Conservation (phyloP, 2,113 vertebrate genomes). For the Canis aureus region DNA sequence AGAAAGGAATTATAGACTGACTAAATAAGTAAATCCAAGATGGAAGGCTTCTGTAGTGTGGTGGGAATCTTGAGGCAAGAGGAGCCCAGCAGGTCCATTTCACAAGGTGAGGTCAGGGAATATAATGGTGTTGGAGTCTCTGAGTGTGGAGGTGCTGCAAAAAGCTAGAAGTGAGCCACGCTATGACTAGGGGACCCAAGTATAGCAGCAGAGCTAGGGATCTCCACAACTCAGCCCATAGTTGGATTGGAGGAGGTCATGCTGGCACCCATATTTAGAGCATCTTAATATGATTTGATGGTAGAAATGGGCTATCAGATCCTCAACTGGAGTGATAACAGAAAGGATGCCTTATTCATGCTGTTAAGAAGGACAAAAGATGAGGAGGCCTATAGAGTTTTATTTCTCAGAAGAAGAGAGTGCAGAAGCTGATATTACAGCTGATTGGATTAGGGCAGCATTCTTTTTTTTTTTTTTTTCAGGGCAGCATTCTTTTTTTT, state of each 20-base stretch:
- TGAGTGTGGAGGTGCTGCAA: not conserved
- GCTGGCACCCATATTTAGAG: not conserved
- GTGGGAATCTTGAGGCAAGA: not conserved
- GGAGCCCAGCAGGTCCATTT: not conserved
- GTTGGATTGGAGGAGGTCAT: not conserved
- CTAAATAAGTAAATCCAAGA: not conserved
- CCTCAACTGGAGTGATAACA: not conserved
- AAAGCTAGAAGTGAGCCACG: not conserved
- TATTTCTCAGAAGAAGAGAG: not conserved
- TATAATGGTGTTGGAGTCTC: not conserved
- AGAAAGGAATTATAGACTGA: not conserved
- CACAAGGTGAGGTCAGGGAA: not conserved
- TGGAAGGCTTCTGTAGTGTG: not conserved
- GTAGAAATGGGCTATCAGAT: not conserved
- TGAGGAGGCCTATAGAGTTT: not conserved
- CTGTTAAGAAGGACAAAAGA: not conserved
- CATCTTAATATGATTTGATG: not conserved
- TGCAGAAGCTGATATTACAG: not conserved
- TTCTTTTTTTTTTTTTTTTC: not conserved
- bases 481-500: not conserved
- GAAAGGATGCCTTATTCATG: not conserved
- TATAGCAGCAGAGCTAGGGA: no score
- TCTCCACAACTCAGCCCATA: not conserved
- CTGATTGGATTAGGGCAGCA: no score
- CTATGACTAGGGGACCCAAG: rapidly evolving